These are phyloP conservation scores for Ptychoptera albimana DNA, from an alignment of 2,888 invertebrate genomes.

Conservation along the genomic window DNA sequence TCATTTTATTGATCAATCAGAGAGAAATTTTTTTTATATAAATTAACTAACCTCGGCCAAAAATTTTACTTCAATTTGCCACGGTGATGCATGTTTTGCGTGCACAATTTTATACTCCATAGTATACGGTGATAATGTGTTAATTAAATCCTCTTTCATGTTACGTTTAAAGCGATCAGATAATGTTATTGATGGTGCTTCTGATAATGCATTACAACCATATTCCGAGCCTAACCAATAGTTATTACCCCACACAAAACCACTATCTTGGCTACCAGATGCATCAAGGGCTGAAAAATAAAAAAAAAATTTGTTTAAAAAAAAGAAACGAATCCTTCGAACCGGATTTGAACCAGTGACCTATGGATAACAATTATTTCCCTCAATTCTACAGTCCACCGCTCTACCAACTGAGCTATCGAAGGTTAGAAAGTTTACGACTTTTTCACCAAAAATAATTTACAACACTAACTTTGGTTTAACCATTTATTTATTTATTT, in stretches of 20 bases:
- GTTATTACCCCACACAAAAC: slow-evolving; percentile 42
- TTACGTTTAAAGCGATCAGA: slow-evolving; percentile 24
- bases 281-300: slow-evolving; percentile 36
- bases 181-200: slow-evolving; percentile 24
- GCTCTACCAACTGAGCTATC: no score
- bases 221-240: slow-evolving; percentile 39
- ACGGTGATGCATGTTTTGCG: slow-evolving; percentile 28
- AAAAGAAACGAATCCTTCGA: neutral
- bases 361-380: neutral
- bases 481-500: no score
- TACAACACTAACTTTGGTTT: no score
- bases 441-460: neutral
- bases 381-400: no score
- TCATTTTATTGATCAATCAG: no score
- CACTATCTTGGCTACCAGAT: slow-evolving; percentile 36
- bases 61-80: slow-evolving; percentile 31
- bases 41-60: slow-evolving; percentile 20
- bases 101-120: slow-evolving; percentile 29
- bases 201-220: slow-evolving; percentile 32
- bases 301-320: neutral
- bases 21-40: neutral
- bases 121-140: slow-evolving; percentile 25
- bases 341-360: no score
- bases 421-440: no score
- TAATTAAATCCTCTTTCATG: slow-evolving; percentile 27